Evolutionary conservation across 2,797 vertebrate species (phyloP).

Genomic region (Poecilia gillii): DNA sequence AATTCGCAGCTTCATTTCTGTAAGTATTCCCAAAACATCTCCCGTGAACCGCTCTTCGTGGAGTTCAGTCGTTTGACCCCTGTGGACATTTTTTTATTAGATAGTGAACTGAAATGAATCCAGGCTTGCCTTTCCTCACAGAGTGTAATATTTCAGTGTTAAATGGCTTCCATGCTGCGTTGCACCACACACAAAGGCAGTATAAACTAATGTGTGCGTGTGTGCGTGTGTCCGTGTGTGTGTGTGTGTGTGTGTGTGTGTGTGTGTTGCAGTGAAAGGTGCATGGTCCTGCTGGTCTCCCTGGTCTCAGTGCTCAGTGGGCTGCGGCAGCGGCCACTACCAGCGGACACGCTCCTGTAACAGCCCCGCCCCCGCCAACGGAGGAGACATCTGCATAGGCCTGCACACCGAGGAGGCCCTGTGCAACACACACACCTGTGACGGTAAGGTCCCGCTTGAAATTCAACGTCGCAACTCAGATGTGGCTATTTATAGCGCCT

Average conservation of each 20-base stretch:
- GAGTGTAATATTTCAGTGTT: not conserved
- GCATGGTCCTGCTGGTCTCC: constrained; percentile 98
- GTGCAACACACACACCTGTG: constrained; percentile 93
- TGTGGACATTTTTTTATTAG: not conserved
- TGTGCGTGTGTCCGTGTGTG: constrained; percentile 12
- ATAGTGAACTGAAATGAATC: not conserved
- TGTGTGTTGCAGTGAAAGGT: constrained; percentile 85
- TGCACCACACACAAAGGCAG: not conserved
- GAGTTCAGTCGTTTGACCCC: not conserved
- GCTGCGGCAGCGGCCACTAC: constrained; percentile 95
- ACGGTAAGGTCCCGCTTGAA: constrained; percentile 81
- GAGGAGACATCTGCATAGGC: constrained; percentile 96
- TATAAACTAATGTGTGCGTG: constrained; percentile 9
- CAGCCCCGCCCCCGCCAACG: constrained; percentile 85
- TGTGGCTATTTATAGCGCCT: not conserved
- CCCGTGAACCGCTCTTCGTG: not conserved
- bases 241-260: constrained; percentile 30
- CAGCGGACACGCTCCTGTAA: constrained; percentile 95
- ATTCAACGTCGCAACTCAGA: not conserved
- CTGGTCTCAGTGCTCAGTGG: constrained; percentile 95
- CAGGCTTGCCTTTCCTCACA: not conserved
- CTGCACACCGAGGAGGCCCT: constrained; percentile 97
- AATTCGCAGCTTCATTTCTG: not conserved
- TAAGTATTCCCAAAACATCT: not conserved
- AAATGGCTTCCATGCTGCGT: not conserved